These are phyloP conservation scores for Helarctos malayanus DNA, from an alignment of 2,797 vertebrate species.

Conservation along the genomic window DNA sequence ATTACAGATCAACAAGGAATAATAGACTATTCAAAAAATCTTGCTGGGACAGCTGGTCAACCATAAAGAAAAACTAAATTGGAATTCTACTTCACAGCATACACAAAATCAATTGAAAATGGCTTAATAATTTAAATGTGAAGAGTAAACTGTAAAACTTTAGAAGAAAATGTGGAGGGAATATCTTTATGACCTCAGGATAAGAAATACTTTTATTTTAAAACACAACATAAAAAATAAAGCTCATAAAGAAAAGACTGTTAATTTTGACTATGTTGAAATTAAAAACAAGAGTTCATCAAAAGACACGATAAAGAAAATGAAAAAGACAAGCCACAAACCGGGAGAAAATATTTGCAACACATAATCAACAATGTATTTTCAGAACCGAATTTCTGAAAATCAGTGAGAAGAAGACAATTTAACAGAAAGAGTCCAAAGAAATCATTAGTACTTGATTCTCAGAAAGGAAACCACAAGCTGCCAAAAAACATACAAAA, in stretches of 20 bases:
- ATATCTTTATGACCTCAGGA: constrained; percentile 34
- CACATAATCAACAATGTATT: not conserved
- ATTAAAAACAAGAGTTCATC: constrained; percentile 2
- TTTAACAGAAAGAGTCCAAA: not conserved
- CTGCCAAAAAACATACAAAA: constrained; percentile 23
- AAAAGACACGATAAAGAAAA: not conserved
- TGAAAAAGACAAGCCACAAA: not conserved
- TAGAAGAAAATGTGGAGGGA: not conserved
- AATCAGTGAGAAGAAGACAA: not conserved
- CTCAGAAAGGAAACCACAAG: not conserved
- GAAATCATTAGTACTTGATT: not conserved
- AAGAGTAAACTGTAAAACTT: constrained; percentile 41
- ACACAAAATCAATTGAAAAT: constrained; percentile 42
- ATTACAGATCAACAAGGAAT: not conserved
- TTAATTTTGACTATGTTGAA: constrained; percentile 45
- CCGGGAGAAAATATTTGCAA: constrained; percentile 45
- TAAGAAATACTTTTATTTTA: constrained; percentile 50
- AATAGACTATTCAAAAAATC: not conserved
- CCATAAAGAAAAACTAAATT: not conserved
- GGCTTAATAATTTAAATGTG: constrained; percentile 46
- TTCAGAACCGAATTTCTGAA: not conserved
- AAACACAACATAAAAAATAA: constrained; percentile 53
- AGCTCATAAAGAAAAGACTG: constrained; percentile 38
- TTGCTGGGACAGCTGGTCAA: constrained; percentile 8
- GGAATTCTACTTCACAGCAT: constrained; percentile 25